Evolutionary conservation across 2,113 vertebrate species (phyloP), one percentile per base, ranked within the genome.

Genomic region (Pogonocichla stellata): DNA sequence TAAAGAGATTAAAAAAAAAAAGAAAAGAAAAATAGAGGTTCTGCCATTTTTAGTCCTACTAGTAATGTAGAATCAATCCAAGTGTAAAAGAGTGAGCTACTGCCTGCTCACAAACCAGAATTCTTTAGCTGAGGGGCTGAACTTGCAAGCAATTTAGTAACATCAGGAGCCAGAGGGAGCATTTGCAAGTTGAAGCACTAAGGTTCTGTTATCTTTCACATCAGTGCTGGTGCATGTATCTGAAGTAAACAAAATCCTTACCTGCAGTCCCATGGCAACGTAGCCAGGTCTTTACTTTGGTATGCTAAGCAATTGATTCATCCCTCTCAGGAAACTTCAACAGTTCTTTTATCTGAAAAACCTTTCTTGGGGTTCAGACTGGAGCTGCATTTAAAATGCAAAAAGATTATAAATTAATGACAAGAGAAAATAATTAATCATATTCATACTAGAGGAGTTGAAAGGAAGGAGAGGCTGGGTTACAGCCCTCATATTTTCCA

Each of bases 211-310:
- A 73, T 43, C 12, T 77, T 82, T 66, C 62, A 51, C 54, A 58
- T 75, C 66, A 53, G 69, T 54, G 69, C 54, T 81, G 43, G 69
- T 84, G 48, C 70, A 79, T 0, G 0, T 25, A 47, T 54, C 34
- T 80, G 48, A 87, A 90, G 51, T 56, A 88, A 92, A 88, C 58
- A 93, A 78, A 92, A 61, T 85, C 87, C 66, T 90, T 73, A 90
- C 90, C 78, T 79, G 58, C 47, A 91, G 25, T 77, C 57, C 78
- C 74, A 91, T 85, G 64, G 66, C 66, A 93, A 87, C 45, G 9
- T 3, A 91, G 48, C 47, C 74, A 57, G 11, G 56, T 48, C 36
- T 45, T 65, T 42, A 8, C 23, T 40, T 78, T 19, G 5, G 40
- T 78, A 11, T 56, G 64, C 42, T 62, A 33, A 87, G 38, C 45